Evolutionary conservation across 2,113 vertebrate species (phyloP).

Genomic region (Malurus elegans): DNA sequence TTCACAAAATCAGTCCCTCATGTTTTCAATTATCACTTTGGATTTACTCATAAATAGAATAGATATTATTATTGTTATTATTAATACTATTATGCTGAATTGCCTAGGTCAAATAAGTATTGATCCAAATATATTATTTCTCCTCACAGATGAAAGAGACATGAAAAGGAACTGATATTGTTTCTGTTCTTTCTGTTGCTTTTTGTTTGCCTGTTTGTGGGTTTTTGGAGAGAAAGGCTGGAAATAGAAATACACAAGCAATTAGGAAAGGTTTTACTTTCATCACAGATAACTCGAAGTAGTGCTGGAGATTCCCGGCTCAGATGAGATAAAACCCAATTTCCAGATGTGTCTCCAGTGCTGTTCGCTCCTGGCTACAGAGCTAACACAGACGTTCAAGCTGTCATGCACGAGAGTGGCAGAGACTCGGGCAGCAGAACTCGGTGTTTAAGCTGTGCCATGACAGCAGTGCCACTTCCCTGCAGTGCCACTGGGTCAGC

Average conservation of each 20-base stretch:
- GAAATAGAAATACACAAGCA: conserved; percentile 7
- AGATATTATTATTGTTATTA: not conserved
- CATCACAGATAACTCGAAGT: conserved; percentile 22
- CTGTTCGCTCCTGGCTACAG: not conserved
- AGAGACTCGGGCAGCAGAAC: not conserved
- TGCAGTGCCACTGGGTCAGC: not conserved
- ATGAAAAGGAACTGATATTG: not conserved
- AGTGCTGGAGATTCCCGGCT: not conserved
- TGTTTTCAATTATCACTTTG: not conserved
- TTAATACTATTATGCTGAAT: not conserved
- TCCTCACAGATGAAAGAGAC: not conserved
- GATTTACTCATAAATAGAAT: not conserved
- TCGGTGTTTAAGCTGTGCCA: not conserved
- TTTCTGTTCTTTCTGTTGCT: not conserved
- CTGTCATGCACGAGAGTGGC: not conserved
- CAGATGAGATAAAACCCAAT: conserved; percentile 50
- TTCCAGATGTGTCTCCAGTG: not conserved
- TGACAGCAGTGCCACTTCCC: not conserved
- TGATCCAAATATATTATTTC: not conserved
- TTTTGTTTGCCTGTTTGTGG: not conserved
- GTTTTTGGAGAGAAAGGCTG: not conserved
- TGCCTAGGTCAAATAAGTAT: not conserved
- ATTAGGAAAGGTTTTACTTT: conserved; percentile 38
- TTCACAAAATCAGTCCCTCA: not conserved
- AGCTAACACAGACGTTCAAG: not conserved